Conservation (phyloP, 1,140 invertebrate species). For the Conus ventricosus region DNA sequence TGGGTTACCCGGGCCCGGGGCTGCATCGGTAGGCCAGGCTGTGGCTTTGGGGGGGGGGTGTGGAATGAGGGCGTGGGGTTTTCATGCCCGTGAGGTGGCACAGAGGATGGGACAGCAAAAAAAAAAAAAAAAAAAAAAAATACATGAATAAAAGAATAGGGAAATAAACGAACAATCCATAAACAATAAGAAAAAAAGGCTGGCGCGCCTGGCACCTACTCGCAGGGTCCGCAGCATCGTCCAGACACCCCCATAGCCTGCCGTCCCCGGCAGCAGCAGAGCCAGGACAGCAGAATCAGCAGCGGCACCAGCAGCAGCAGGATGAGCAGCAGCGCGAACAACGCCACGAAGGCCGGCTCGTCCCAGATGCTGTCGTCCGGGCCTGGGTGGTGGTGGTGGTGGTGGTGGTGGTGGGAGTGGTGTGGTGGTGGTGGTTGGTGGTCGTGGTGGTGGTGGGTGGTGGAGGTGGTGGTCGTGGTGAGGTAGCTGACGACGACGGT, state of each 20-base stretch:
- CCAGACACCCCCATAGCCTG: not conserved
- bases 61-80: too few relatives aligned
- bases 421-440: too few relatives aligned
- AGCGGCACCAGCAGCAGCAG: slow-evolving; percentile 18
- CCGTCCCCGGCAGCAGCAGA: not conserved
- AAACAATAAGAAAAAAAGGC: too few relatives aligned
- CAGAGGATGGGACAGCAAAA: too few relatives aligned
- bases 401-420: slow-evolving; percentile 6
- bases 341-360: slow-evolving; percentile 34
- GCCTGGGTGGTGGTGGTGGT: slow-evolving; percentile 22
- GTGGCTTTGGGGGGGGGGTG: too few relatives aligned
- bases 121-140: too few relatives aligned
- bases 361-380: not conserved
- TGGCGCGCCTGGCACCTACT: not conserved
- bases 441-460: slow-evolving; percentile 12
- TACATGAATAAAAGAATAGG: too few relatives aligned
- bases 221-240: not conserved
- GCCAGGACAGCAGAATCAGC: not conserved
- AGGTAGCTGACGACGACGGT: not conserved
- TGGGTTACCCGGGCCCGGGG: too few relatives aligned
- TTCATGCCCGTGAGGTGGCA: not conserved
- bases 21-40: too few relatives aligned
- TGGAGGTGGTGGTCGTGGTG: slow-evolving; percentile 17
- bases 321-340: slow-evolving; percentile 34
- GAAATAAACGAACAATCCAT: too few relatives aligned